These are phyloP conservation scores for Apis florea DNA, from an alignment of 1,140 invertebrate genomes.

Conservation along the genomic window DNA sequence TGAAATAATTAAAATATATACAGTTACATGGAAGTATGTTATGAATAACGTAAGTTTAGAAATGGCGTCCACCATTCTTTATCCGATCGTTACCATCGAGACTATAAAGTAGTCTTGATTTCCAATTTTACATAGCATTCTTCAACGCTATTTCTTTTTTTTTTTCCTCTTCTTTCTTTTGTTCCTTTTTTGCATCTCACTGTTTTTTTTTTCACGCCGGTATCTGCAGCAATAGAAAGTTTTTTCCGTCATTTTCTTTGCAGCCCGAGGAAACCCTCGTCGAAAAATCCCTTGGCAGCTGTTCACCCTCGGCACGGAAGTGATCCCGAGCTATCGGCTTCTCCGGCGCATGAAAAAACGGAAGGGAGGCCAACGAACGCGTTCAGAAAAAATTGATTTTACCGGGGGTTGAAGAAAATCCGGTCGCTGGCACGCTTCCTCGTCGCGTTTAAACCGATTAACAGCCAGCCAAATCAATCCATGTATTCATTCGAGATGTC, in stretches of 20 bases:
- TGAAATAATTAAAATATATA: too few species aligned
- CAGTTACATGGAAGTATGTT: too few species aligned
- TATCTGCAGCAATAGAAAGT: neutral
- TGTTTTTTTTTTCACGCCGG: slow-evolving; percentile 7
- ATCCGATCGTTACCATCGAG: too few species aligned
- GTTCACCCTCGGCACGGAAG: slow-evolving; percentile 48
- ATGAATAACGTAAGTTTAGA: too few species aligned
- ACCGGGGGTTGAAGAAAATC: slow-evolving; percentile 14
- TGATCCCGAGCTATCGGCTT: slow-evolving; percentile 48
- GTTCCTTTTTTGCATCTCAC: neutral
- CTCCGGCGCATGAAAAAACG: slow-evolving; percentile 28
- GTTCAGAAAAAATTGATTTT: slow-evolving; percentile 19
- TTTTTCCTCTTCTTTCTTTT: too few species aligned
- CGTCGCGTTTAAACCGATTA: slow-evolving; percentile 34
- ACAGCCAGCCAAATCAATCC: slow-evolving; percentile 1
- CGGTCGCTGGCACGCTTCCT: slow-evolving; percentile 15
- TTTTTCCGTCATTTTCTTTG: slow-evolving; percentile 43
- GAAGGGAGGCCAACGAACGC: neutral
- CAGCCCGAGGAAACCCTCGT: slow-evolving; percentile 48
- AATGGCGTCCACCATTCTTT: too few species aligned
- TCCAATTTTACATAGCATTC: neutral
- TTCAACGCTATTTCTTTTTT: neutral
- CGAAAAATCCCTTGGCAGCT: slow-evolving; percentile 43
- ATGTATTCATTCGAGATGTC: neutral
- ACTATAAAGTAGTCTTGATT: neutral